Conservation (phyloP, 2,113 vertebrate genomes). For the Raphicerus campestris region DNA sequence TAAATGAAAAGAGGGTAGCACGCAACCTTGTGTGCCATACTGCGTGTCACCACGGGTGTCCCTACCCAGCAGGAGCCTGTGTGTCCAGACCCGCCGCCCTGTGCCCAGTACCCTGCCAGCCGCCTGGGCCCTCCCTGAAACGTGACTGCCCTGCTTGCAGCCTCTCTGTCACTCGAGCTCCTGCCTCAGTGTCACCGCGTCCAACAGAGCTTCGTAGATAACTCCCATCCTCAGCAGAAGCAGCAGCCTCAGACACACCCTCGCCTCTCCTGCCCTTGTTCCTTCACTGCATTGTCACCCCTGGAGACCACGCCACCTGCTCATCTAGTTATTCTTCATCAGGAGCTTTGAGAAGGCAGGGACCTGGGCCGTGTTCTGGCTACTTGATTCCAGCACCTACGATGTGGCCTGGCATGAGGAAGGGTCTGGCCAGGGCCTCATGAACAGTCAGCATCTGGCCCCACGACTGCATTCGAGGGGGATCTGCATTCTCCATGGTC, state of each 20-base stretch:
- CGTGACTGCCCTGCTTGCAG: neutral
- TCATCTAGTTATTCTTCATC: neutral
- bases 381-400: neutral
- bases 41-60: neutral
- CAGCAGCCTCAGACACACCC: neutral
- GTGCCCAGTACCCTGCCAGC: rapidly evolving
- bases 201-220: neutral
- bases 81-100: rapidly evolving
- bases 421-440: too few relatives aligned
- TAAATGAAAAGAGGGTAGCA: neutral
- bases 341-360: neutral
- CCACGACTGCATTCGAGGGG: rapidly evolving
- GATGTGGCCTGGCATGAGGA: neutral
- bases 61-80: rapidly evolving
- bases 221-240: neutral
- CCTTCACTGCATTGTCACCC: neutral
- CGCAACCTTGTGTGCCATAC: neutral
- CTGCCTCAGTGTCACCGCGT: neutral
- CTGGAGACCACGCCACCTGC: neutral
- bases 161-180: neutral
- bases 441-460: neutral
- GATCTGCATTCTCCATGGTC: neutral
- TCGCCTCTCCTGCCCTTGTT: neutral
- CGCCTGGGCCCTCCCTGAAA: neutral
- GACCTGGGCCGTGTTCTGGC: rapidly evolving